Conservation (phyloP, 2,888 invertebrate species). For the Nemotelus nigrinus region DNA sequence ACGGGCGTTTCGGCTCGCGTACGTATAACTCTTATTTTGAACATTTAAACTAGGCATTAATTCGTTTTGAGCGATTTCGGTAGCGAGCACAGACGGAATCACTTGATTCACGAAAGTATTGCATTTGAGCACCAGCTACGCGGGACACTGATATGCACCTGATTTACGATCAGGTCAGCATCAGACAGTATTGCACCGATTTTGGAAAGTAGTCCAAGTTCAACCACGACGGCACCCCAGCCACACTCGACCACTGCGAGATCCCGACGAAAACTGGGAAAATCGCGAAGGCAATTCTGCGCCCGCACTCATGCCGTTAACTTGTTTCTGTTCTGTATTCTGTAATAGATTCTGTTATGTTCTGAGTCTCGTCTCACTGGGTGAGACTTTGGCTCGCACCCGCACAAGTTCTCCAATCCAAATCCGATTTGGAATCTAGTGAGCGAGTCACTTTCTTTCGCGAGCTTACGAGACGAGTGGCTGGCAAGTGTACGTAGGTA, state of each 20-base stretch:
- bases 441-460: neutral
- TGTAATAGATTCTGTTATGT: neutral
- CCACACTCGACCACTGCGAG: conserved; percentile 21
- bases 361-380: neutral
- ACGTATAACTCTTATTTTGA: too few species aligned
- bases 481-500: neutral
- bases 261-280: conserved; percentile 43
- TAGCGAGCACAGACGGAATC: too few species aligned
- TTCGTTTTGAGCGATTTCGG: too few species aligned
- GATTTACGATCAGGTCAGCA: too few species aligned
- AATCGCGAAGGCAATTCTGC: conserved; percentile 35
- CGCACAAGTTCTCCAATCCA: conserved; percentile 25
- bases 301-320: conserved; percentile 17
- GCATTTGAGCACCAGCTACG: too few species aligned
- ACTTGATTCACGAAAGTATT: too few species aligned
- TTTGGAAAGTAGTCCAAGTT: conserved; percentile 17
- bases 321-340: conserved; percentile 5
- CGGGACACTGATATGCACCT: too few species aligned
- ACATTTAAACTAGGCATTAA: too few species aligned
- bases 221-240: conserved; percentile 14
- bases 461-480: neutral
- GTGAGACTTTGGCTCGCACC: conserved; percentile 8
- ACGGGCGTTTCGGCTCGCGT: too few species aligned
- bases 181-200: too few species aligned
- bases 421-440: neutral